Percentiles rank a stretch among this genome's conserved stretches.
phyloP scores from a whole-genome alignment of 2,113 vertebrate genomes.

The Eptatretus burgeri region DNA sequence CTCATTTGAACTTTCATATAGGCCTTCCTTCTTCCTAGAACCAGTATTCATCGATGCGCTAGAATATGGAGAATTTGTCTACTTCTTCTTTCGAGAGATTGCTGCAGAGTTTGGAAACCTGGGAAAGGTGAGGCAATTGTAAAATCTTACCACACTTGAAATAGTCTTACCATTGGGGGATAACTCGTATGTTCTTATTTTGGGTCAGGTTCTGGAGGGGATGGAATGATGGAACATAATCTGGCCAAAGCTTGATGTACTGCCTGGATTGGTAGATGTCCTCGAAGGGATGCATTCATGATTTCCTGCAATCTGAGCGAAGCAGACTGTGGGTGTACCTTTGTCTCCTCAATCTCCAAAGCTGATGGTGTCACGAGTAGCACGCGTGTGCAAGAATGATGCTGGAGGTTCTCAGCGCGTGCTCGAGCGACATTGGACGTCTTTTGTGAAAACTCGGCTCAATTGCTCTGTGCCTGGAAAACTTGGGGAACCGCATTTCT shows the following conservation, averaged over 20 bases:
- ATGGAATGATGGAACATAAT: no score
- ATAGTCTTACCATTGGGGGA: no score
- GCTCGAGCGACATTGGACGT: conserved; percentile 88
- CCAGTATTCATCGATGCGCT: conserved; percentile 63
- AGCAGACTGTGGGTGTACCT: background rate
- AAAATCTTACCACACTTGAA: no score
- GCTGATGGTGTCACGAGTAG: conserved; percentile 69
- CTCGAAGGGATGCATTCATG: no score
- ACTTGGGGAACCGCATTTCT: conserved; percentile 71
- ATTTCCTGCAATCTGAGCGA: no score
- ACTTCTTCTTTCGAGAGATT: conserved; percentile 93
- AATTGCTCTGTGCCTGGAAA: conserved; percentile 53
- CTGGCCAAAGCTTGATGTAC: no score
- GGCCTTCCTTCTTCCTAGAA: conserved; percentile 23
- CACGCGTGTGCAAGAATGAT: conserved; percentile 63
- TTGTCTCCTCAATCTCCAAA: conserved; percentile 10
- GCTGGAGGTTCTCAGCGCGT: conserved; percentile 61
- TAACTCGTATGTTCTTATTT: no score
- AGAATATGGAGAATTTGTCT: conserved; percentile 66
- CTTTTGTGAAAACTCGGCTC: conserved; percentile 70
- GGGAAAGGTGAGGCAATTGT: conserved; percentile 40
- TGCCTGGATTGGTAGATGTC: no score
- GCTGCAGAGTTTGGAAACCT: conserved; percentile 96
- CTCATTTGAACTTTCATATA: conserved; percentile 11
- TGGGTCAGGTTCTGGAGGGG: no score